Evolutionary conservation across 2,888 invertebrate species (phyloP), one percentile per base, ranked within the genome.

Genomic region (Chaetoderma sp.): DNA sequence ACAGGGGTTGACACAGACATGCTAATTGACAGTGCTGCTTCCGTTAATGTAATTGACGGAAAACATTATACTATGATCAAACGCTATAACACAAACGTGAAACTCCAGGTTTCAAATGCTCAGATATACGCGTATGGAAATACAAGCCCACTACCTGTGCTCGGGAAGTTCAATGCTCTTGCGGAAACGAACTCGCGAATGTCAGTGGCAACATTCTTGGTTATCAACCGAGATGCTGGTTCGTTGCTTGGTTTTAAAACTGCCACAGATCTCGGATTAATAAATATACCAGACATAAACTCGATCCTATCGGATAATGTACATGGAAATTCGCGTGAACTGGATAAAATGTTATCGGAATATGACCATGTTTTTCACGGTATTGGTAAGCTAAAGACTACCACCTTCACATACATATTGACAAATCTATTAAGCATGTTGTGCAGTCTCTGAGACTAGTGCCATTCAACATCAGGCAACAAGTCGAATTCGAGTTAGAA

Each of bases 21-120:
- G 47, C 10, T 65, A 18, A 39, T 73, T 5, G 71, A 73, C 44
- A 65, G 52, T 8, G 67, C 67, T 21, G 56, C 72, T 10, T 58
- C 68, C 5, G 67, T 68, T 0, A 71, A 73, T 47, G 57, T 73
- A 18, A 30, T 73, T 2, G 73, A 73, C 44, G 45, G 61, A 33
- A 52, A 45, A n/a, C n/a, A n/a, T n/a, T n/a, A n/a, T n/a, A n/a
- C n/a, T n/a, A 64, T 70, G 21, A 65, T 63, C 25, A 18, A 27
- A 39, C 25, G n/a, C 18, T 23, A 44, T 13, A 18, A 8, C 16
- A 23, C 13, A 13, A 44, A 30, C 23, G 13, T 39, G 3, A 13
- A 4, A 25, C 42, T 57, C 10, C 13, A 23, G 4, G n/a, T 5
- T 8, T 30, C 58, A 13, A 30, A 27, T 8, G 25, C 58, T 8